Evolutionary conservation across 2,113 vertebrate genomes (phyloP), one percentile per base, ranked within the genome.

Genomic region (Cinclus mexicanus): DNA sequence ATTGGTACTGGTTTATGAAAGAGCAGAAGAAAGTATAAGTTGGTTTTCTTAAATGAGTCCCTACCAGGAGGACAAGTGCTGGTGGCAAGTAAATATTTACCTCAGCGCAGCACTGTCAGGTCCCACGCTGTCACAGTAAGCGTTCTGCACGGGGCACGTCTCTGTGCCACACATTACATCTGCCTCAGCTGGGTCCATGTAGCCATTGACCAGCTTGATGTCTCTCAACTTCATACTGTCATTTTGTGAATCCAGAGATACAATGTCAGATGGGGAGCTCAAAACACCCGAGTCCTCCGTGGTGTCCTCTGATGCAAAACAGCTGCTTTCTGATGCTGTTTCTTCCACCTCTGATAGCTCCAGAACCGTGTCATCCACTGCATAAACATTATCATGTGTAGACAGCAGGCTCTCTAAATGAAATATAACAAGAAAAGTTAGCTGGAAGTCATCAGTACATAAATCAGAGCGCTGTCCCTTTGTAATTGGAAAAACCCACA

Each of bases 291-390:
- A 98, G 96, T 99, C 98, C 91, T 99, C 99, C 0, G 97, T 98
- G 49, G 98, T 98, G 74, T 98, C 98, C 85, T 99, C 99, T 7
- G 98, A 99, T 6, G 98, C 98, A 4, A 98, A 98, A 15, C 98
- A 99, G 98, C 99, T 99, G 93, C 95, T 97, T 57, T 99, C 92
- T 4, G 99, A 99, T 22, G 95, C 83, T 0, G 98, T 99, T 96
- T 99, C 99, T 90, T 98, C 98, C 4, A 97, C 96, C 79, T 99
- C 98, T 1, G 90, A 86, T 7, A 90, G 90, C 37, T 91, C 83
- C 24, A 76, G 78, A 10, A 96, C 97, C 3, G 39, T 52, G 60
- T 98, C 95, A 41, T 97, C 97, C 78, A 47, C 96, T 81, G 80
- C 94, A 59, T 65, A 84, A 89, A 93, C 82, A 85, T 83, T 90